Conservation (phyloP, 2,797 vertebrate species). For the Clarias pachynema region DNA sequence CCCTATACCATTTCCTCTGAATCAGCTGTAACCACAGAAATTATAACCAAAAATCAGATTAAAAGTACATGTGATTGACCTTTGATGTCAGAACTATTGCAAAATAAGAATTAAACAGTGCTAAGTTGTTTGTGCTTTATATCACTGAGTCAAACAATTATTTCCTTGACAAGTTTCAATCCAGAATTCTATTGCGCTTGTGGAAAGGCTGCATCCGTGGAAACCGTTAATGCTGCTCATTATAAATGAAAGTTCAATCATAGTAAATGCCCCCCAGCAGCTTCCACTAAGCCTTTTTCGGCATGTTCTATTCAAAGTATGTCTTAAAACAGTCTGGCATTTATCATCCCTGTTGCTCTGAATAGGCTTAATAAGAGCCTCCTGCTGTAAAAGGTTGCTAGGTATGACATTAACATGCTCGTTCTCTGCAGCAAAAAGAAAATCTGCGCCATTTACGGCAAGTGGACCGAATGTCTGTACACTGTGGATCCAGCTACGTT, state of each 20-base stretch:
- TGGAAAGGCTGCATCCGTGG: background rate
- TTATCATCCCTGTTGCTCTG: background rate
- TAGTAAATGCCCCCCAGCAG: background rate
- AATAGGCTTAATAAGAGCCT: background rate
- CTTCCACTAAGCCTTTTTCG: background rate
- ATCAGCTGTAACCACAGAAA: background rate
- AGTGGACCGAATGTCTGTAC: constrained; percentile 97
- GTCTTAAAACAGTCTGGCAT: background rate
- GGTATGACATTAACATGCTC: background rate
- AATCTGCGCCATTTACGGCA: constrained; percentile 91
- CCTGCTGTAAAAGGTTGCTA: background rate
- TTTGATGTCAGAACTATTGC: background rate
- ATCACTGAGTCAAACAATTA: background rate
- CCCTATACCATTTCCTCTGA: background rate
- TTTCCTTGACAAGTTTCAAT: background rate
- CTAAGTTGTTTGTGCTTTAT: background rate
- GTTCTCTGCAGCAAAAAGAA: constrained; percentile 88
- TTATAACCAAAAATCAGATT: background rate
- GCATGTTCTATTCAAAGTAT: background rate
- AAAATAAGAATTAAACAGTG: background rate
- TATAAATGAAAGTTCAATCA: background rate
- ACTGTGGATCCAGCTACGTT: constrained; percentile 83
- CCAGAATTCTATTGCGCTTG: background rate
- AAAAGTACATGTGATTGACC: background rate
- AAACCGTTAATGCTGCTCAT: background rate